These are phyloP conservation scores for Catamblyrhynchus diadema DNA, from an alignment of 2,797 vertebrate genomes.

Conservation along the genomic window DNA sequence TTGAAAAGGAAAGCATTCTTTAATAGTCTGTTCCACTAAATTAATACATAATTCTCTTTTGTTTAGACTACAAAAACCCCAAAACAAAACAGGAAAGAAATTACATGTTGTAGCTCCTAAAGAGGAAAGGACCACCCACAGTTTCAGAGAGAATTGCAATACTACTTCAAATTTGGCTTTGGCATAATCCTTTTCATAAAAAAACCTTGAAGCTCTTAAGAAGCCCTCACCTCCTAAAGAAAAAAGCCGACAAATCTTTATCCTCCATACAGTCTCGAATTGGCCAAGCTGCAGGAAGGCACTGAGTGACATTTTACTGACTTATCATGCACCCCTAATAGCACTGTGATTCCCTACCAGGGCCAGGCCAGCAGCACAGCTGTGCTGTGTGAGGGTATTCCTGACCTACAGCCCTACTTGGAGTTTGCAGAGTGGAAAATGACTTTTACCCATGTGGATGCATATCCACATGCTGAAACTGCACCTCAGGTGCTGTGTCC, in stretches of 20 bases:
- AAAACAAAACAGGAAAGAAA: neutral
- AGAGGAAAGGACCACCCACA: conserved; percentile 22
- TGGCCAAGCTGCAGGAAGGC: neutral
- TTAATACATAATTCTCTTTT: neutral
- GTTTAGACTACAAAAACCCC: neutral
- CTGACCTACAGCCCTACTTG: neutral
- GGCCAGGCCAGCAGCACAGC: neutral
- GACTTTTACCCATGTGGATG: neutral
- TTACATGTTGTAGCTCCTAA: neutral
- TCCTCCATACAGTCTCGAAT: neutral
- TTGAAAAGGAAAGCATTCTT: neutral
- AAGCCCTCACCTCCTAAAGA: rapidly evolving
- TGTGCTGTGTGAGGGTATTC: neutral
- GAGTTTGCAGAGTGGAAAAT: neutral
- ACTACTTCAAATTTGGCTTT: neutral
- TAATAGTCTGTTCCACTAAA: neutral
- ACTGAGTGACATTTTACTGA: neutral
- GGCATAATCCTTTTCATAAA: neutral
- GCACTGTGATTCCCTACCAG: neutral
- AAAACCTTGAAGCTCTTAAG: neutral
- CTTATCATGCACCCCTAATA: neutral
- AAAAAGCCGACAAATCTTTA: neutral
- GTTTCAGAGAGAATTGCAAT: neutral
- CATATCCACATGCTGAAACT: neutral
- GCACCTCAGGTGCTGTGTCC: neutral